phyloP scores from a whole-genome alignment of 2,113 vertebrate species.

The Paradoxurus hermaphroditus region DNA sequence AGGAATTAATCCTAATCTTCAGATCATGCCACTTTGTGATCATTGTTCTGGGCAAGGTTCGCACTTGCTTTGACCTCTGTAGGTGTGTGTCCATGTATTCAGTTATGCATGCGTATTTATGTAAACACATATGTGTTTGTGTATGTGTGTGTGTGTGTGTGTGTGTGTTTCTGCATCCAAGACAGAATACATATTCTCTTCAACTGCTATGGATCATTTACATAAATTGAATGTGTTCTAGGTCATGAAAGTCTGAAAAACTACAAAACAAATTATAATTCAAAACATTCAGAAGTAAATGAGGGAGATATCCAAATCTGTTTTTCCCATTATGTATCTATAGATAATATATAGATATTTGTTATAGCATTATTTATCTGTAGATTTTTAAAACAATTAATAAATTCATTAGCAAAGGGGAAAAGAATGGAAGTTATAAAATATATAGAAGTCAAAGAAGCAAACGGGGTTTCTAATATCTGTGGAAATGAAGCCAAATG shows the following conservation, averaged over 20 bases:
- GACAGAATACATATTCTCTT: neutral
- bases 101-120: neutral
- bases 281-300: neutral
- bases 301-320: neutral
- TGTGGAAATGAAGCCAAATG: neutral
- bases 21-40: neutral
- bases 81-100: neutral
- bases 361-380: neutral
- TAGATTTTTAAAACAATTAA: constrained; percentile 3
- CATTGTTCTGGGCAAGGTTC: too few relatives aligned
- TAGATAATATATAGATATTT: neutral
- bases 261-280: neutral
- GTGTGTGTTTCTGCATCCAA: neutral
- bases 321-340: neutral
- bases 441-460: neutral
- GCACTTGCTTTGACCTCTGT: neutral
- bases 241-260: neutral
- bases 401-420: neutral
- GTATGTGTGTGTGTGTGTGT: neutral
- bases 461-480: neutral
- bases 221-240: neutral
- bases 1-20: neutral
- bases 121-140: neutral
- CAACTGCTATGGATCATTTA: neutral
- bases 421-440: constrained; percentile 7